Percentiles rank a stretch among this genome's conserved stretches.
Conservation (phyloP, 2,888 invertebrate species). For the Cylindroiulus punctatus region DNA sequence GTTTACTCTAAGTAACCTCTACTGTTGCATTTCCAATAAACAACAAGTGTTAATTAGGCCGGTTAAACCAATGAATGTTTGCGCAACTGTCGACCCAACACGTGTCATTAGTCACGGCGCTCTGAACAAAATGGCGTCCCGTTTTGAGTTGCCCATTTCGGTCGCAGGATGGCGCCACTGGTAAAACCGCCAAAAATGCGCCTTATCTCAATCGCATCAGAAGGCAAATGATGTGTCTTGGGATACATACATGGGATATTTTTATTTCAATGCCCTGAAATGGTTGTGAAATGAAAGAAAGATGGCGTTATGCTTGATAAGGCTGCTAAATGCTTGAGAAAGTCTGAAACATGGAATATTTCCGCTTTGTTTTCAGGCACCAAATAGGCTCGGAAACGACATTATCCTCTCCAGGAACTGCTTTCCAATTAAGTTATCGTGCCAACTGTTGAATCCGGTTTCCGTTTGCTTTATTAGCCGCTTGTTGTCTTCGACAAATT, state of each 20-base stretch:
- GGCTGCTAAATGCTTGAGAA: not conserved
- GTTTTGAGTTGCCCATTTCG: not conserved
- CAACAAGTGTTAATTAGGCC: no score
- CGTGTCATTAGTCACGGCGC: no score
- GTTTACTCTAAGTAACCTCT: no score
- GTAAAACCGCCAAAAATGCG: not conserved
- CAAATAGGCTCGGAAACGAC: not conserved
- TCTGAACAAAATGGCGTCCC: not conserved
- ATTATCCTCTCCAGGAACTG: slow-evolving; percentile 21
- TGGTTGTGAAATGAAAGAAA: not conserved
- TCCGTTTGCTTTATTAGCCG: slow-evolving; percentile 11
- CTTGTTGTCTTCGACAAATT: not conserved
- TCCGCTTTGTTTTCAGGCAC: not conserved
- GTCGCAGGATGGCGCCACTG: not conserved
- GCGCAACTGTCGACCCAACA: no score
- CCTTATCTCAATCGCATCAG: not conserved
- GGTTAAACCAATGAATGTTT: no score
- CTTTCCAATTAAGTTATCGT: slow-evolving; percentile 19
- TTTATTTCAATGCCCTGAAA: not conserved
- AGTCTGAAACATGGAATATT: not conserved
- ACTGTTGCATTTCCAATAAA: no score
- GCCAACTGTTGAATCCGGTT: slow-evolving; percentile 12
- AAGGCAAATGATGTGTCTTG: not conserved
- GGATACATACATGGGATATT: not conserved
- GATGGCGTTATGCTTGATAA: no score